A percentile compares a stretch with the other conserved stretches of the same genome.
These are phyloP conservation scores for Drosophila quadrilineata DNA, from an alignment of 1,140 invertebrate species.

Conservation along the genomic window DNA sequence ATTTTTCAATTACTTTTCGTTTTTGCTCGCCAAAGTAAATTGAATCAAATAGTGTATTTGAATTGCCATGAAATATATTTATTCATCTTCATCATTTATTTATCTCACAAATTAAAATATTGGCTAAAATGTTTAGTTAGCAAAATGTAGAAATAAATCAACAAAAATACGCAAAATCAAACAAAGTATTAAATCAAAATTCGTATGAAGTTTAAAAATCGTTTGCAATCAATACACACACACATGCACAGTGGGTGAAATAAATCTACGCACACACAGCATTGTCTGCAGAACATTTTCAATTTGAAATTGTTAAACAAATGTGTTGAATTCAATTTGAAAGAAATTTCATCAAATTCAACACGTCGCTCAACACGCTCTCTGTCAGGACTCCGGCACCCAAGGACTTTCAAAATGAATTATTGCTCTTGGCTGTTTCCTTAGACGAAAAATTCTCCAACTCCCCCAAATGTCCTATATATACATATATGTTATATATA, in stretches of 20 bases:
- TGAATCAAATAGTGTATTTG: too few species aligned
- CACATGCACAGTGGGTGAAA: slow-evolving; percentile 1
- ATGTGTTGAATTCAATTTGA: slow-evolving; percentile 65
- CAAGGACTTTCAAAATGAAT: slow-evolving; percentile 68
- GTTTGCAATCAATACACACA: slow-evolving; percentile 60
- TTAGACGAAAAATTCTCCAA: slow-evolving; percentile 6
- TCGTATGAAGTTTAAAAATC: slow-evolving; percentile 46
- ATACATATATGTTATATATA: too few species aligned
- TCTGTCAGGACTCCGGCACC: slow-evolving; percentile 15
- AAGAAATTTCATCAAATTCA: slow-evolving; percentile 64
- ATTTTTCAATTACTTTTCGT: too few species aligned
- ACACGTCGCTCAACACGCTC: slow-evolving; percentile 22
- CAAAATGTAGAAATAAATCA: too few species aligned
- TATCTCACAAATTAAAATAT: too few species aligned
- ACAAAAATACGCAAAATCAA: too few species aligned
- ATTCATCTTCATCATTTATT: too few species aligned
- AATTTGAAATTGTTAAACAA: slow-evolving; percentile 60
- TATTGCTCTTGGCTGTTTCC: slow-evolving; percentile 56
- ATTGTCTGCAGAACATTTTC: slow-evolving; percentile 44
- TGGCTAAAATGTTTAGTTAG: too few species aligned
- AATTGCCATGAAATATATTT: too few species aligned
- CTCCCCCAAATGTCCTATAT: background rate
- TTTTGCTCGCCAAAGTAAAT: too few species aligned
- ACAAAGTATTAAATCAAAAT: slow-evolving; percentile 62
- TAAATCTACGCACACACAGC: slow-evolving; percentile 20